phyloP scores from a whole-genome alignment of 2,888 invertebrate genomes.

The Mesopsocus fuscifrons region DNA sequence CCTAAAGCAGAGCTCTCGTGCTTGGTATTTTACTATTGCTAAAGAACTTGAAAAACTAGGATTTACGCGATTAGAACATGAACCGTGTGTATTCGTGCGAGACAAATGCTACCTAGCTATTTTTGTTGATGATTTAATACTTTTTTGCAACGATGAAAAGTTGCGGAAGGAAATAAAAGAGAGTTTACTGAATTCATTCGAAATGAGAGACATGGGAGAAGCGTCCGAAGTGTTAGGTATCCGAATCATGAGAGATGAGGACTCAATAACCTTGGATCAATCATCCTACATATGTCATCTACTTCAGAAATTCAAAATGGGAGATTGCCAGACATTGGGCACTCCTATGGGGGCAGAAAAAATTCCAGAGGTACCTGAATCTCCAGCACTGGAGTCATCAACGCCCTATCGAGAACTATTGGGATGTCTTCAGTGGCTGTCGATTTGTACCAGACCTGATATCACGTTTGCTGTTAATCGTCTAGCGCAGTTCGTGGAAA shows the following conservation, averaged over 20 bases:
- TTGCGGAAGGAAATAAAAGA: conserved; percentile 11
- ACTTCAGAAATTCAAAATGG: conserved; percentile 1
- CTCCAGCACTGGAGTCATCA: no score
- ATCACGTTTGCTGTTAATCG: not conserved
- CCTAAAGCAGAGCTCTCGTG: conserved; percentile 15
- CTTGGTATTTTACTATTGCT: conserved; percentile 15
- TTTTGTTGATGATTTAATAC: conserved; percentile 17
- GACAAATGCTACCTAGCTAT: conserved; percentile 12
- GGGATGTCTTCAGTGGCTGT: not conserved
- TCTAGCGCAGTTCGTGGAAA: not conserved
- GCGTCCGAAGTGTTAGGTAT: conserved; percentile 2
- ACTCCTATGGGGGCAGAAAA: conserved; percentile 1
- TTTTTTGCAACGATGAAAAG: conserved; percentile 13
- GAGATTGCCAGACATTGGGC: not conserved
- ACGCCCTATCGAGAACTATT: not conserved
- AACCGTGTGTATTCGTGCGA: conserved; percentile 15
- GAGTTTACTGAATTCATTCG: not conserved
- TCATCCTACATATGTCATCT: not conserved
- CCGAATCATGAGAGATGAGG: not conserved
- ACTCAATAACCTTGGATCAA: not conserved
- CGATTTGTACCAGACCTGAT: not conserved
- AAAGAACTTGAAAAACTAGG: conserved; percentile 12
- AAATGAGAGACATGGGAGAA: not conserved
- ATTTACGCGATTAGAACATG: conserved; percentile 13
- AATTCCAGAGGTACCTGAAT: not conserved